These are phyloP conservation scores for Spodoptera frugiperda DNA, from an alignment of 1,140 invertebrate genomes.

Conservation along the genomic window DNA sequence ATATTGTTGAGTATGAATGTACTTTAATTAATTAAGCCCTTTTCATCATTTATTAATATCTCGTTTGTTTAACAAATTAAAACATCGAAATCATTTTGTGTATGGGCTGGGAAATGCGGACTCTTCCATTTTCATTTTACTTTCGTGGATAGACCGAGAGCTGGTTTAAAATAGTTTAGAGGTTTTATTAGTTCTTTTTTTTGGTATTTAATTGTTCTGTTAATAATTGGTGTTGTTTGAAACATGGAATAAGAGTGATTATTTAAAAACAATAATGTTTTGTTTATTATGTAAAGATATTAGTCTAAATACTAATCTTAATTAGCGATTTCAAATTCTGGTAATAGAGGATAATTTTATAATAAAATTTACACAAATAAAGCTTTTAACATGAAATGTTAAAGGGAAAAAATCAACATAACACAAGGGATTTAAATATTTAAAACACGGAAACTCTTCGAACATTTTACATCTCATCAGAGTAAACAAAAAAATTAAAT, in stretches of 20 bases:
- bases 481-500: conserved; percentile 22
- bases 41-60: conserved; percentile 51
- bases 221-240: too few relatives aligned
- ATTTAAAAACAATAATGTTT: too few relatives aligned
- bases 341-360: too few relatives aligned
- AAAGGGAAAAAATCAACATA: not conserved
- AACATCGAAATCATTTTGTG: conserved; percentile 38
- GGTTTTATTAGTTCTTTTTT: too few relatives aligned
- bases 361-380: too few relatives aligned
- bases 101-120: conserved; percentile 7
- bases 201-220: too few relatives aligned
- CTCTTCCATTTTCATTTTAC: conserved; percentile 8
- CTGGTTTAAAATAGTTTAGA: not conserved
- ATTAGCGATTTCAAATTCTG: too few relatives aligned
- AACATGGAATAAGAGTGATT: too few relatives aligned
- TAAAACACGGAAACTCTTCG: not conserved
- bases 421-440: conserved; percentile 9
- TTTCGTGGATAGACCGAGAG: not conserved
- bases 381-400: too few relatives aligned
- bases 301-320: too few relatives aligned
- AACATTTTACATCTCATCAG: conserved; percentile 13
- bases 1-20: conserved; percentile 27
- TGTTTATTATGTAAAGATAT: too few relatives aligned
- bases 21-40: conserved; percentile 33
- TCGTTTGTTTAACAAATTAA: conserved; percentile 51